Evolutionary conservation across 2,888 invertebrate species (phyloP).

Genomic region (Stomorhina lunata): DNA sequence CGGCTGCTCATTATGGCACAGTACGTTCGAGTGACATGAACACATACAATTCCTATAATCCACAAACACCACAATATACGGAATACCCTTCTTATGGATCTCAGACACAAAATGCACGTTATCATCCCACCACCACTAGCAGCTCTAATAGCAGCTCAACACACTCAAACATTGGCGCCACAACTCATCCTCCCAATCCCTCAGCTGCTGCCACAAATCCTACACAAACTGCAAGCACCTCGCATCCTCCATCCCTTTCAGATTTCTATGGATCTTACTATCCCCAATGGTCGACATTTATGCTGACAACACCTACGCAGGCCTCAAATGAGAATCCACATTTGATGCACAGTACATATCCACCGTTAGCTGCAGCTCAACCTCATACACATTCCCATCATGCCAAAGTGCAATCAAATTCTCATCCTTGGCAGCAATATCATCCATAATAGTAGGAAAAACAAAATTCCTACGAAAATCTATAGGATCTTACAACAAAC

Average conservation of each 20-base stretch:
- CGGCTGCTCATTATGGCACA: constrained; percentile 38
- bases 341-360: constrained; percentile 58
- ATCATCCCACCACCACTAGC: constrained; percentile 49
- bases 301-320: constrained; percentile 57
- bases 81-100: constrained; percentile 61
- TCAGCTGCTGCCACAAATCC: constrained; percentile 35
- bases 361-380: constrained; percentile 53
- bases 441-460: constrained; percentile 61
- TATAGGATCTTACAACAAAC: constrained; percentile 15
- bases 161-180: constrained; percentile 40
- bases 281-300: constrained; percentile 64
- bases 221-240: constrained; percentile 20
- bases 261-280: constrained; percentile 62
- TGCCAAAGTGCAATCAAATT: constrained; percentile 58
- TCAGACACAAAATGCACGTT: constrained; percentile 59
- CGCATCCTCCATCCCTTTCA: constrained; percentile 53
- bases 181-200: constrained; percentile 24
- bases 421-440: constrained; percentile 62
- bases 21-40: constrained; percentile 40
- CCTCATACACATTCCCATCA: constrained; percentile 64
- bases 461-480: not conserved
- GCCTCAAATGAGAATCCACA: constrained; percentile 48
- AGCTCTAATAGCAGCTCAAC: constrained; percentile 25
- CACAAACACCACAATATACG: constrained; percentile 53
- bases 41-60: constrained; percentile 51